Conservation (phyloP, 2,113 vertebrate species). For the Pyrgilauda ruficollis region DNA sequence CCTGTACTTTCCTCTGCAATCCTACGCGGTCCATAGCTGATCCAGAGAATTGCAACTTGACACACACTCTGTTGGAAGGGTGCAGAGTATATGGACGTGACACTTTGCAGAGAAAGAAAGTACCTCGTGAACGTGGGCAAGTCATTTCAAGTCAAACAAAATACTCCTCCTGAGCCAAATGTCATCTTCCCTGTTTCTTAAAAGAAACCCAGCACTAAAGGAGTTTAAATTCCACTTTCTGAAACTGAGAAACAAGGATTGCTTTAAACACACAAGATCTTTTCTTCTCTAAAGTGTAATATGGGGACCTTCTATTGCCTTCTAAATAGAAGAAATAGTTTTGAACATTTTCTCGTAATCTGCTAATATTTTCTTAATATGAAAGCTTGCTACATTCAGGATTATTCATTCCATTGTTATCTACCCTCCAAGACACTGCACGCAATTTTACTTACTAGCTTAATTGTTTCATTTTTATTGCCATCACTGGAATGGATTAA, state of each 20-base stretch:
- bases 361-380: neutral
- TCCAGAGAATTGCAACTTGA: neutral
- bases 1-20: neutral
- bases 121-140: fast-evolving
- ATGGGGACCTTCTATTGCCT: neutral
- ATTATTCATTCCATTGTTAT: neutral
- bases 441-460: neutral
- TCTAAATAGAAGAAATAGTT: neutral
- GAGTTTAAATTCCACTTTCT: neutral
- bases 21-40: fast-evolving
- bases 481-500: neutral
- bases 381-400: neutral
- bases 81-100: neutral
- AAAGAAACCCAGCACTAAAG: neutral
- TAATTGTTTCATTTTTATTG: neutral
- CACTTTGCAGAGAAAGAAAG: neutral
- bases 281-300: neutral
- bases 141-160: neutral
- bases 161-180: neutral
- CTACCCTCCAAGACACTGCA: neutral
- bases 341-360: neutral
- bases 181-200: neutral
- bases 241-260: neutral
- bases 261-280: neutral
- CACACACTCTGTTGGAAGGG: neutral